phyloP scores from a whole-genome alignment of 2,113 vertebrate species.

The Pituophis catenifer region DNA sequence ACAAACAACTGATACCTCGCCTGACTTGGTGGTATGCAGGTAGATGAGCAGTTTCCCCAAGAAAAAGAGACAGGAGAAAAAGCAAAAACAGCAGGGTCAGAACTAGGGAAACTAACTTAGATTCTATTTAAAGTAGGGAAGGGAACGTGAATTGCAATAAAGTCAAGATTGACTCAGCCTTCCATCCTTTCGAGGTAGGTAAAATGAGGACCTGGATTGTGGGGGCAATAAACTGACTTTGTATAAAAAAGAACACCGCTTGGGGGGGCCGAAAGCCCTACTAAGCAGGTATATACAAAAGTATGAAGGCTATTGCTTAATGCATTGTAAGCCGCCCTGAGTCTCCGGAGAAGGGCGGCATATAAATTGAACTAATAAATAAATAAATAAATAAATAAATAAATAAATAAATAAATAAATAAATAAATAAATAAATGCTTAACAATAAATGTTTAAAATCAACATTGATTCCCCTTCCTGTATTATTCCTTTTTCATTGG shows the following conservation, averaged over 20 bases:
- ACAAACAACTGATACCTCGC: too few relatives aligned
- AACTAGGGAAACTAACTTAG: not conserved
- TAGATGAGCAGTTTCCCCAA: not conserved
- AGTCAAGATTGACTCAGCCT: too few relatives aligned
- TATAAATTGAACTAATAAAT: not conserved
- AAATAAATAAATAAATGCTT: not conserved
- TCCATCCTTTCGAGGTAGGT: too few relatives aligned
- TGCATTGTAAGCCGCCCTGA: too few relatives aligned
- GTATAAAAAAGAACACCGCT: too few relatives aligned
- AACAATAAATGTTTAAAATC: not conserved
- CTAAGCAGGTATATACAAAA: too few relatives aligned
- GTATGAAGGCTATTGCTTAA: too few relatives aligned
- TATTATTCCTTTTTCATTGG: not conserved
- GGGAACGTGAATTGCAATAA: not conserved
- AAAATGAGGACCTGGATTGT: too few relatives aligned
- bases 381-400: not conserved
- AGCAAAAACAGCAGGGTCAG: not conserved
- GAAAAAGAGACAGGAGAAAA: not conserved
- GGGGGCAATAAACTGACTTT: too few relatives aligned
- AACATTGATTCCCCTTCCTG: not conserved
- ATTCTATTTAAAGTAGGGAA: not conserved
- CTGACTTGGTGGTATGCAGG: not conserved
- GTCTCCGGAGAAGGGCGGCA: too few relatives aligned
- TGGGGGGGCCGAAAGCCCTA: too few relatives aligned
- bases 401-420: too few relatives aligned